A percentile compares a stretch with the other conserved stretches of the same genome.
phyloP scores from a whole-genome alignment of 2,888 invertebrate genomes.

The Amiota minor region DNA sequence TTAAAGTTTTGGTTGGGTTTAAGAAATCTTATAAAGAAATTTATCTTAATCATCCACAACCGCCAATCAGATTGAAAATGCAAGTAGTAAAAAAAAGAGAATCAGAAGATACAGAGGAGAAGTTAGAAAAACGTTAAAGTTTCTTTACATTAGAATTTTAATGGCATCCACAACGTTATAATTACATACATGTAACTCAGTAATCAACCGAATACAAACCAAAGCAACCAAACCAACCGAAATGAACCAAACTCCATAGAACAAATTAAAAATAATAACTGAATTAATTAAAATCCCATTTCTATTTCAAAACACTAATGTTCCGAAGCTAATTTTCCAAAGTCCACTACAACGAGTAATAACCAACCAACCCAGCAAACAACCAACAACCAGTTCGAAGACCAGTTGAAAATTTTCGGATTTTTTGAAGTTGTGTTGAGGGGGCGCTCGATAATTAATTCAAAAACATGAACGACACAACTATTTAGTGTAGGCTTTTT shows the following conservation, averaged over 20 bases:
- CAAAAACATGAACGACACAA: slow-evolving; percentile 17
- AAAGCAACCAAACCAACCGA: too few relatives aligned
- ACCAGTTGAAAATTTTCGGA: slow-evolving; percentile 9
- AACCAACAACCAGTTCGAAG: slow-evolving; percentile 9
- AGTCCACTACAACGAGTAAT: background rate
- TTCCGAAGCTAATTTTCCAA: slow-evolving; percentile 5
- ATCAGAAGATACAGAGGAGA: too few relatives aligned
- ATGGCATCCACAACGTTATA: background rate
- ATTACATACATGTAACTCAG: too few relatives aligned
- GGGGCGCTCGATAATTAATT: slow-evolving; percentile 55
- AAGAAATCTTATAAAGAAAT: too few relatives aligned
- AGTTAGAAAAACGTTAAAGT: too few relatives aligned
- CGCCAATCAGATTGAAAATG: too few relatives aligned
- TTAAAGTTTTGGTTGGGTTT: too few relatives aligned
- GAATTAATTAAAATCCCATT: slow-evolving; percentile 67
- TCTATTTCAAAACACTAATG: slow-evolving; percentile 38
- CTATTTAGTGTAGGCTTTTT: background rate
- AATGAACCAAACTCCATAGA: too few relatives aligned
- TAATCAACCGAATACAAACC: too few relatives aligned
- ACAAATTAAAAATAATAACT: slow-evolving; percentile 54
- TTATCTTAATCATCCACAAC: too few relatives aligned
- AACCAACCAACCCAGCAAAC: slow-evolving; percentile 18
- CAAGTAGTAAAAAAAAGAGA: too few relatives aligned
- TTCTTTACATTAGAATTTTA: background rate
- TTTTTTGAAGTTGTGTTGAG: slow-evolving; percentile 15